Conservation (phyloP, 2,113 vertebrate species). For the Anthoscopus minutus region DNA sequence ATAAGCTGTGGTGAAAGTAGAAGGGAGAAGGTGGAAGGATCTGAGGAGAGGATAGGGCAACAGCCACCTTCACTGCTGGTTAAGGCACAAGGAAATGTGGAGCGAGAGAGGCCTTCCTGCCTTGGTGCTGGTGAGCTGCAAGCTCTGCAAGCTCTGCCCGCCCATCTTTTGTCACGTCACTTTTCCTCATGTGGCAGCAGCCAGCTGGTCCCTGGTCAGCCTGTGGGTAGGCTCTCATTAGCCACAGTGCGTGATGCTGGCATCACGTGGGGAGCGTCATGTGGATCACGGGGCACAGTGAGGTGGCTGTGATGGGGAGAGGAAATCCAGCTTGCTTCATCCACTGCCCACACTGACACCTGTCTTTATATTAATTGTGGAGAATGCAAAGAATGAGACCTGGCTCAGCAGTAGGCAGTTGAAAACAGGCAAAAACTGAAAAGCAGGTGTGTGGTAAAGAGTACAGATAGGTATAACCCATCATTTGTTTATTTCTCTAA, state of each 20-base stretch:
- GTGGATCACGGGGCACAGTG: accelerated
- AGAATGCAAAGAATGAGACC: background rate
- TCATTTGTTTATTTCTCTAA: background rate
- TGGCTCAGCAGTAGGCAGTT: background rate
- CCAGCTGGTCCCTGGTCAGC: background rate
- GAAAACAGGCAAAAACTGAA: background rate
- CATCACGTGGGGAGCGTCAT: accelerated
- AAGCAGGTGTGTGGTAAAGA: background rate
- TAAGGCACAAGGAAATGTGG: background rate
- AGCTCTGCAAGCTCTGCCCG: background rate
- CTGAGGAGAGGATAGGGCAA: background rate
- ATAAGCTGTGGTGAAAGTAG: background rate
- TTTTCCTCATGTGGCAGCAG: background rate
- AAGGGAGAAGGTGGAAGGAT: background rate
- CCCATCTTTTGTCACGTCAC: background rate
- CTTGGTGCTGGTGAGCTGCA: background rate
- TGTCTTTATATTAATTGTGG: background rate
- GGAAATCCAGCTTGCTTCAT: background rate
- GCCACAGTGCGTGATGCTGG: accelerated
- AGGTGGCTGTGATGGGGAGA: background rate
- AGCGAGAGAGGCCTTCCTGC: background rate
- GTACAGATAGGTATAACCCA: background rate
- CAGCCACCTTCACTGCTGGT: background rate
- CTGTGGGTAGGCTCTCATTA: background rate
- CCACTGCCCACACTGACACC: background rate